Base-by-base conservation (phyloP, 2,113 vertebrate species). In the Crotalus tigris region DNA sequence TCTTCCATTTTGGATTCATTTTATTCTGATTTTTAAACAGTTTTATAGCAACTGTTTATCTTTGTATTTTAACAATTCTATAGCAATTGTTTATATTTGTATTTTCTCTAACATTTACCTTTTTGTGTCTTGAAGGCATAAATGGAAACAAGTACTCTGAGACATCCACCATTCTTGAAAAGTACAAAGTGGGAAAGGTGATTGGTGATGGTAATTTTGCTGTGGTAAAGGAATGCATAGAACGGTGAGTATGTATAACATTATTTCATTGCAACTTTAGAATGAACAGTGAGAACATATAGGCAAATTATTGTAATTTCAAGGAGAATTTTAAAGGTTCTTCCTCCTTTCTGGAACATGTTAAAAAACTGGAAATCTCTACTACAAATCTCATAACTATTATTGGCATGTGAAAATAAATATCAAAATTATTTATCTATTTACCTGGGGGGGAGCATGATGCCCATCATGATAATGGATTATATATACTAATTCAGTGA, bases 201-300 rank as follows among this genome's bases (percentile, higher is more conserved):
- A 99, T 99, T 29, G 99, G 99, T 21, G 99, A 99, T 23, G 99
- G 99, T 26, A 99, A 99, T 97, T 99, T 99, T 49, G 99, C 99
- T 4, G 98, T 99, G 15, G 99, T 99, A 23, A 99, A 99, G 95
- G 99, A 99, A 94, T 99, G 99, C 1, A 92, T 98, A 92, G 99
- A 99, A 97, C 97, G 98, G 99, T 99, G 95, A 97, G 98, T 49
- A 15, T 87, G n/a, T 55, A 21, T 44, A 46, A 17, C 69, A n/a
- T 90, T 61, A 88, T 44, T 55, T 94, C 44, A 5, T 2, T 33
- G 8, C 44, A 91, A 10, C 6, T 58, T n/a, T 0, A 85, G 85
- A 26, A 46, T 46, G 13, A 57, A 17, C 10, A 86, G 15, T 93
- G 44, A 26, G 19, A 10, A 12, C 5, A 85, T 59, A 33, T 5